Base-by-base conservation (phyloP, 2,888 invertebrate species). In the Antheraea yamamai region DNA sequence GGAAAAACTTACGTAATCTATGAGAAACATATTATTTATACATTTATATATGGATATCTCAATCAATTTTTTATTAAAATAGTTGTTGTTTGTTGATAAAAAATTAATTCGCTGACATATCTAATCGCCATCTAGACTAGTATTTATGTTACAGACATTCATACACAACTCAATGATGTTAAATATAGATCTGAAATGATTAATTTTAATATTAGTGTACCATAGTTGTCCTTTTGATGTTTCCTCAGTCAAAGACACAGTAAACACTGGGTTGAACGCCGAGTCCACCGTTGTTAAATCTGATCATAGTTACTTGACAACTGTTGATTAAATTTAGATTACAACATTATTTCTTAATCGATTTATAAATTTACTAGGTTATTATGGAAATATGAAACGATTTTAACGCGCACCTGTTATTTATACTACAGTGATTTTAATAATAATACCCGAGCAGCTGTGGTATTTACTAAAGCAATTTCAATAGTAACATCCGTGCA, bases 1-100 rank as follows among this genome's bases (percentile, higher is more conserved):
- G 83, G 93, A 95, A 94, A 94, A 94, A 94, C 94, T 93, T 91
- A 85, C 86, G 87, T 90, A 94, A 90, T 94, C 94, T 93, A 87
- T 87, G 87, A 89, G 87, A 88, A 83, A 83, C 78, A 76, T 81
- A 81, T 76, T 80, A 80, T 83, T 84, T 83, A 47, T 61, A 23
- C 35, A 39, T 39, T 39, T 61, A 23, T 61, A 61, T n/a, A 81
- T 86, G 84, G 81, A 83, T 87, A 82, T 85, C 83, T 84, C 81
- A 83, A 83, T 83, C 85, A 83, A 84, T 84, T 83, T 80, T 81
- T 82, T 78, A 79, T 82, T 80, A 80, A 81, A 78, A 81, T 78
- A 70, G 20, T 39, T 20, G 35, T 68, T 35, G 23, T 61, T 70
- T 70, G n/a, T 20, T 70, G 39, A 16, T 39, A 70, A 70, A 70